Evolutionary conservation across 2,888 invertebrate genomes (phyloP), one percentile per base, ranked within the genome.

Genomic region (Hybos culiciformis): DNA sequence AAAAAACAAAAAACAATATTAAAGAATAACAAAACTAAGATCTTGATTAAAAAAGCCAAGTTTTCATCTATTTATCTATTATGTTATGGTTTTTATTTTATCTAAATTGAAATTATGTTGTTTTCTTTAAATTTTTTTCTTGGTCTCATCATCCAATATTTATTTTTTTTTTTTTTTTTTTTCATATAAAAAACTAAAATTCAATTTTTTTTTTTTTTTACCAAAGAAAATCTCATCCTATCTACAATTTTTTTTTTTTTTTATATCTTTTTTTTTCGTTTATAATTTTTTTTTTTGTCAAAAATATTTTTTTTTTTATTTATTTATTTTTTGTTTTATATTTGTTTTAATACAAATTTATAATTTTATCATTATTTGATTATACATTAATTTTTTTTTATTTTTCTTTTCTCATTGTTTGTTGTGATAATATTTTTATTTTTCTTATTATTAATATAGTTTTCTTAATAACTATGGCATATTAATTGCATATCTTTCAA

Each of bases 61-160:
- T n/a, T n/a, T n/a, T n/a, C n/a, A n/a, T n/a, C n/a, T n/a, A n/a
- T n/a, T n/a, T n/a, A n/a, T n/a, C n/a, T n/a, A n/a, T n/a, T n/a
- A n/a, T n/a, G n/a, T n/a, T n/a, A n/a, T n/a, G n/a, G n/a, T n/a
- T 37, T 41, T 44, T 37, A 43, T 43, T 45, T 40, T 45, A 47
- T 43, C 37, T 46, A 47, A 48, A 42, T 50, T 45, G 47, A 45
- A 46, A 46, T 20, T 46, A 46, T 49, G 43, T 21, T 24, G 40
- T 34, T 48, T 44, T 45, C 43, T 43, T 46, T 49, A 46, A 44
- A 21, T 41, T 42, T 43, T 38, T 46, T 42, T 44, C 39, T 42
- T 49, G 39, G 48, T 42, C 44, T 37, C n/a, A n/a, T n/a, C n/a
- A n/a, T n/a, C n/a, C n/a, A 46, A 41, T 45, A 31, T 46, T 32